Base-by-base conservation (phyloP, 2,797 vertebrate genomes). In the Syncerus caffer region DNA sequence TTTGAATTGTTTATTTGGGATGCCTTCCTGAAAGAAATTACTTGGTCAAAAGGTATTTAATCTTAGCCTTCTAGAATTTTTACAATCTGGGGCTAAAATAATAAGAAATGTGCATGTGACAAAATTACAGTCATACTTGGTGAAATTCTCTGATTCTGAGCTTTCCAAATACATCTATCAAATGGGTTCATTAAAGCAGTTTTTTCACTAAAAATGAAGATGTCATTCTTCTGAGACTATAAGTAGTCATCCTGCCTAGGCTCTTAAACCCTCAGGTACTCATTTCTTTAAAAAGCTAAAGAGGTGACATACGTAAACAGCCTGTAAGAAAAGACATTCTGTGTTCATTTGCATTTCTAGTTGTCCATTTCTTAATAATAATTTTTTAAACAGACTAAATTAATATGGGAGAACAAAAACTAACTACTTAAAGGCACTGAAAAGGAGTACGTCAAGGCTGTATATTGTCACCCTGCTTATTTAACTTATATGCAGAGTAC, bases 321-420 rank as follows among this genome's bases (percentile, higher is more conserved):
- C 57, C 6, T 86, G 0, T 21, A 50, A 29, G 38, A 71, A 58
- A 90, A 92, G 21, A 86, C 31, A 67, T 29, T 89, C 19, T 50
- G 23, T 51, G 12, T 16, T 62, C 9, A 90, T 55, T 74, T 90
- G n/a, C 47, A 42, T 93, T 90, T 17, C 13, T 67, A 90, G 0
- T 88, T 31, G 1, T 3, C 2, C 1, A 84, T 90, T n/a, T 85
- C 38, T n/a, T 93, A 79, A 42, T 50, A 84, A 90, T 93, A 92
- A 51, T 3, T 74, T 95, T 91, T 60, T 88, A 42, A 96, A 87
- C 9, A 80, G 6, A 17, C 76, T 90, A 7, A 97, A 92, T 96
- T 84, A 76, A 91, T 51, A 95, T 47, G 29, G 4, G 5, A 90
- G 76, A 58, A 96, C 25, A 71, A 95, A 95, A 94, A n/a, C n/a